phyloP scores from a whole-genome alignment of 1,140 invertebrate species.

The Coptotermes formosanus region DNA sequence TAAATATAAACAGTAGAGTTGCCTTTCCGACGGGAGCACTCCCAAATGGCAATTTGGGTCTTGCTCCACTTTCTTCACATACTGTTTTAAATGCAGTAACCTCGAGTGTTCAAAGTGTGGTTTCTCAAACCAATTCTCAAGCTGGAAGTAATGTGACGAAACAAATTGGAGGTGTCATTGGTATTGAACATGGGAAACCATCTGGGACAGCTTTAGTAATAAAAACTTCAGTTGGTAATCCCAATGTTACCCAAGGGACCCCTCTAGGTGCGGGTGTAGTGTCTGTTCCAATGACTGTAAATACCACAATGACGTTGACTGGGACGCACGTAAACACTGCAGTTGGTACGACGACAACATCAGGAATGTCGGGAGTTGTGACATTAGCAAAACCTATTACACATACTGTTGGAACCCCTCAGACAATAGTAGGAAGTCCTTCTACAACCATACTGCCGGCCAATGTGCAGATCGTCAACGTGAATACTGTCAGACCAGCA shows the following conservation, averaged over 20 bases:
- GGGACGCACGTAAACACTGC: constrained; percentile 41
- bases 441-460: constrained; percentile 60
- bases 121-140: constrained; percentile 39
- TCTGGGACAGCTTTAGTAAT: constrained; percentile 66
- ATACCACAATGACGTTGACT: constrained; percentile 51
- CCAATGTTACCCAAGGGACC: constrained; percentile 37
- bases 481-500: constrained; percentile 67
- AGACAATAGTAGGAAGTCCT: constrained; percentile 46
- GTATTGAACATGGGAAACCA: constrained; percentile 50
- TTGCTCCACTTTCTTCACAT: constrained; percentile 46
- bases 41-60: constrained; percentile 58
- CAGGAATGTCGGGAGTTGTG: constrained; percentile 52
- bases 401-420: constrained; percentile 54
- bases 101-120: constrained; percentile 40
- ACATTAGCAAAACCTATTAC: constrained; percentile 53
- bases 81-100: constrained; percentile 44
- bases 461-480: constrained; percentile 83
- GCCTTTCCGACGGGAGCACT: constrained; percentile 46
- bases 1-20: constrained; percentile 45
- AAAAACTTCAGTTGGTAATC: constrained; percentile 57
- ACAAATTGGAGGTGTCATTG: constrained; percentile 38
- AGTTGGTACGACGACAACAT: constrained; percentile 39
- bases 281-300: constrained; percentile 68
- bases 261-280: constrained; percentile 57
- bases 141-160: constrained; percentile 38